These are phyloP conservation scores for Heterotis niloticus DNA, from an alignment of 2,113 vertebrate genomes.

Conservation along the genomic window DNA sequence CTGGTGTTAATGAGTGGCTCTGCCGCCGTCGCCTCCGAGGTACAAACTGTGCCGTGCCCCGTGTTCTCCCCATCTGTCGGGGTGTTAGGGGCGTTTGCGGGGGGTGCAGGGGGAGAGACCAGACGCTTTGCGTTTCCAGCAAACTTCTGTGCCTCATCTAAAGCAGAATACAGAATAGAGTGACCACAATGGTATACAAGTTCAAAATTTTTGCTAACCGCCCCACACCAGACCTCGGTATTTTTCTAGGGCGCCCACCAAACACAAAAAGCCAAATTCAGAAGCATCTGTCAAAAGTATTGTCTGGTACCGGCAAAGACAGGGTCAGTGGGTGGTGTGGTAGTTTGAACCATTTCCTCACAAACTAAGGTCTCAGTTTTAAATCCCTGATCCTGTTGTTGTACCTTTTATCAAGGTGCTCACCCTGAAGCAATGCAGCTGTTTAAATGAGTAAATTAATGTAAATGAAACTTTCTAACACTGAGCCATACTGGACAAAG, in stretches of 20 bases:
- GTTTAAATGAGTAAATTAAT: too few relatives aligned
- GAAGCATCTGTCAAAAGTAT: neutral
- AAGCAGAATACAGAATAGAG: conserved; percentile 83
- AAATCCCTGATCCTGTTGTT: too few relatives aligned
- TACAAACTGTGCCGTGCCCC: conserved; percentile 83
- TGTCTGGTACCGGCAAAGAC: neutral
- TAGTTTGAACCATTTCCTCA: neutral
- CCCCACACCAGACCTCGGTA: conserved; percentile 54
- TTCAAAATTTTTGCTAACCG: conserved; percentile 74
- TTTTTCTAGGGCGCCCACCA: neutral
- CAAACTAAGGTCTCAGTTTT: neutral
- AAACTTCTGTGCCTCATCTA: conserved; percentile 67
- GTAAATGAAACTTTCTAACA: too few relatives aligned
- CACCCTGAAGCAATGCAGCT: too few relatives aligned
- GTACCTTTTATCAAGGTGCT: too few relatives aligned
- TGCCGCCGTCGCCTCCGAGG: conserved; percentile 95
- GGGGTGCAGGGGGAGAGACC: conserved; percentile 67
- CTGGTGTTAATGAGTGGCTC: conserved; percentile 99
- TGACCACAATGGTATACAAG: conserved; percentile 71
- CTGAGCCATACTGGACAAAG: too few relatives aligned
- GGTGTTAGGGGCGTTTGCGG: conserved; percentile 78
- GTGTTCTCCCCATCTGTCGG: conserved; percentile 93
- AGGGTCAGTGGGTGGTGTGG: neutral
- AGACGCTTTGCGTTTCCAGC: conserved; percentile 88
- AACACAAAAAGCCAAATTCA: neutral